These are phyloP conservation scores for Notolepis coatsorum DNA, from an alignment of 2,797 vertebrate species.

Conservation along the genomic window DNA sequence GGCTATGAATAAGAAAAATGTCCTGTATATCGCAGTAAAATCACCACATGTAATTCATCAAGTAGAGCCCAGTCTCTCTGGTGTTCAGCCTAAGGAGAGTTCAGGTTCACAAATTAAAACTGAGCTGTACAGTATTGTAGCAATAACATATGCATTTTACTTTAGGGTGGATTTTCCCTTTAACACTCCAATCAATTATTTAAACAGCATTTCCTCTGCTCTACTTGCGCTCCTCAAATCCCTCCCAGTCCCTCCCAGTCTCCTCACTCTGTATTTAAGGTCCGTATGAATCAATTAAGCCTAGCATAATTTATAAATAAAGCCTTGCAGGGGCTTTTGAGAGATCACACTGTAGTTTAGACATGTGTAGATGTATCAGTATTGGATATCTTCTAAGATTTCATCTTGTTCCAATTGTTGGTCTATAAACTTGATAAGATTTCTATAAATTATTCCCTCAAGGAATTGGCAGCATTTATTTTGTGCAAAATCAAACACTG, in stretches of 20 bases:
- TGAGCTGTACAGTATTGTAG: too few relatives aligned
- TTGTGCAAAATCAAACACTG: too few relatives aligned
- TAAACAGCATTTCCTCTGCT: constrained; percentile 56
- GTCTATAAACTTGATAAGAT: neutral
- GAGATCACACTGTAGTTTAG: neutral
- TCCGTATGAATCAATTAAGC: constrained; percentile 60
- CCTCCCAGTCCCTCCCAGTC: constrained; percentile 28
- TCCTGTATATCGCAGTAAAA: too few relatives aligned
- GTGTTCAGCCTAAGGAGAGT: too few relatives aligned
- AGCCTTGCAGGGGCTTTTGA: constrained; percentile 36
- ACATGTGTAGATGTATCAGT: neutral
- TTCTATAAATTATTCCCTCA: constrained; percentile 20
- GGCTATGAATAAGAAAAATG: too few relatives aligned
- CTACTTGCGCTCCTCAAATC: constrained; percentile 34
- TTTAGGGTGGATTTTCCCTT: too few relatives aligned
- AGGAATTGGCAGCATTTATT: constrained; percentile 22
- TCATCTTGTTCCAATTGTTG: neutral
- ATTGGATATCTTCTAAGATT: neutral
- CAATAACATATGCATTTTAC: too few relatives aligned
- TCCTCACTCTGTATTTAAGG: constrained; percentile 37
- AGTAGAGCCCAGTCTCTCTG: too few relatives aligned
- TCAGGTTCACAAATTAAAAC: too few relatives aligned
- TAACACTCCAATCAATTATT: constrained; percentile 71
- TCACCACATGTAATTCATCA: too few relatives aligned
- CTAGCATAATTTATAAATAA: constrained; percentile 52